Base-by-base conservation (phyloP, 2,888 invertebrate genomes). In the Campoletis raptor region DNA sequence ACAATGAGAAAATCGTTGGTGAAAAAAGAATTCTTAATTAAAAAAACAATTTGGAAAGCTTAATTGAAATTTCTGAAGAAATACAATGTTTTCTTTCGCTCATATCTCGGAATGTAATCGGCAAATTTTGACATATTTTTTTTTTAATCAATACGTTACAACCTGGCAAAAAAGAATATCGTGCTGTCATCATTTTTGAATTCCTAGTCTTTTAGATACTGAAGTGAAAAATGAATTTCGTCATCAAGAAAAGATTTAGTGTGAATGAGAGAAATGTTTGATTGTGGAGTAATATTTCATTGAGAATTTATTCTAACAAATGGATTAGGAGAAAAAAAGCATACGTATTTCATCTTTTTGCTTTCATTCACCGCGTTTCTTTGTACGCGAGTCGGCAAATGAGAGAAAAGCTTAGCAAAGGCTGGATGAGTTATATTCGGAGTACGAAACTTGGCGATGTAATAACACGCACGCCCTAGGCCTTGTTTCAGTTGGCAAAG, bases 401-500 rank as follows among this genome's bases (percentile, higher is more conserved):
- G 61, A 81, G 78, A 83, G 81, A 86, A 86, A 87, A 86, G 81
- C 73, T 80, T 72, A 52, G 72, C 70, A 57, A 66, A 57, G 77
- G 85, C 85, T 45, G 77, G 52, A 86, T 86, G 81, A 86, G 76
- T 81, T 86, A 86, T 86, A 86, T 69, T 73, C 77, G 36, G 64
- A 74, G 61, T 42, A 54, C 40, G 64, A 74, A 78, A 84, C 64
- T 76, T 78, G 52, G 54, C 67, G 81, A 86, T 77, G 85, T 85
- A 87, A 89, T 89, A 88, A 86, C 57, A 86, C 84, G 83, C 80
- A 82, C 81, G 80, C 86, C 66, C 69, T 37, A 80, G 81, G 81
- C 81, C 81, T 88, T 83, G 82, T 87, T 81, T 81, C 80, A 67
- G 70, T 76, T 52, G 64, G 69, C 61, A 9, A 61, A 61, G 67